Evolutionary conservation across 2,888 invertebrate genomes (phyloP).

Genomic region (Alsophila aescularia): DNA sequence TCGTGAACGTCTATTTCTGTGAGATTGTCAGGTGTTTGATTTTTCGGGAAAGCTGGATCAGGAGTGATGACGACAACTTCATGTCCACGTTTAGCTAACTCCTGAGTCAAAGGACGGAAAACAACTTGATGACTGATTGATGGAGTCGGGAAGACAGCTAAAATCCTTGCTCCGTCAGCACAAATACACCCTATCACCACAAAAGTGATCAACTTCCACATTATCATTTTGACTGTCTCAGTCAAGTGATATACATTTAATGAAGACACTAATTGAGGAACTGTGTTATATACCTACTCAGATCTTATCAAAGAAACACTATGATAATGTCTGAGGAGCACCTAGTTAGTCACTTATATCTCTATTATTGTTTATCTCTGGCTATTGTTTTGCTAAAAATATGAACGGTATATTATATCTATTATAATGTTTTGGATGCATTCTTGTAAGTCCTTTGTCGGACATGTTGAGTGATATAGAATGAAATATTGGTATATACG

Average conservation of each 20-base stretch:
- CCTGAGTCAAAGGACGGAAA: slow-evolving; percentile 61
- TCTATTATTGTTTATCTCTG: too few relatives aligned
- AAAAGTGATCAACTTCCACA: background rate
- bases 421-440: too few relatives aligned
- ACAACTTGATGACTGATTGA: slow-evolving; percentile 76
- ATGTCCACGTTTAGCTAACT: slow-evolving; percentile 70
- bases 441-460: too few relatives aligned
- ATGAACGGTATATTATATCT: too few relatives aligned
- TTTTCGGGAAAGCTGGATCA: slow-evolving; percentile 59
- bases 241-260: background rate
- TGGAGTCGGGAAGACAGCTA: slow-evolving; percentile 57
- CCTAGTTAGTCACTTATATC: too few relatives aligned
- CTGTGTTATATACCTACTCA: too few relatives aligned
- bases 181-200: background rate
- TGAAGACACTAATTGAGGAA: too few relatives aligned
- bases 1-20: slow-evolving; percentile 68
- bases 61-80: slow-evolving; percentile 68
- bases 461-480: too few relatives aligned
- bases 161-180: slow-evolving; percentile 38
- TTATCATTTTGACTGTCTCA: background rate
- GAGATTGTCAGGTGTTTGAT: slow-evolving; percentile 54
- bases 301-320: too few relatives aligned
- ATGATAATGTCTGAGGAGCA: too few relatives aligned
- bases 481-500: too few relatives aligned
- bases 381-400: too few relatives aligned